Percentiles rank a stretch among this genome's conserved stretches.
Conservation (phyloP, 2,113 vertebrate genomes). For the Dipodomys spectabilis region DNA sequence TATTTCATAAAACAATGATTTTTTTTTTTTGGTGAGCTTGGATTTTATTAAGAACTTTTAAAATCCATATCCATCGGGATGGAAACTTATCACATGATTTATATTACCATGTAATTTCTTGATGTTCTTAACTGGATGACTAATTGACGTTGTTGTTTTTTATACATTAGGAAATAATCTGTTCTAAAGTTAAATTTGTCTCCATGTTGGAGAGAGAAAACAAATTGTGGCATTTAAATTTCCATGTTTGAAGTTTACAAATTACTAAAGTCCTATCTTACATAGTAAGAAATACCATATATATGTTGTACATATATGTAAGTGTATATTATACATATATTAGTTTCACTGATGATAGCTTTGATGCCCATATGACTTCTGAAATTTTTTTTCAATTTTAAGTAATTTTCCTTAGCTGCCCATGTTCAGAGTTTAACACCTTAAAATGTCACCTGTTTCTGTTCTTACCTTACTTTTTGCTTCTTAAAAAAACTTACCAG, state of each 20-base stretch:
- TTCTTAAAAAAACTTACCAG: not conserved
- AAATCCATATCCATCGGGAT: constrained; percentile 6
- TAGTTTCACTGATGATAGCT: not conserved
- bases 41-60: constrained; percentile 42
- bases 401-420: constrained; percentile 31
- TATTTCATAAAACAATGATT: not conserved
- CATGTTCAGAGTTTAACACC: not conserved
- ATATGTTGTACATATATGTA: no score
- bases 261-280: not conserved
- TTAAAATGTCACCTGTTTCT: not conserved
- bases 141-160: not conserved
- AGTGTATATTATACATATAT: no score
- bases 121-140: not conserved
- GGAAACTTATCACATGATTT: not conserved
- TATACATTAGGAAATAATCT: not conserved
- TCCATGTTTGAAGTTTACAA: not conserved
- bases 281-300: not conserved
- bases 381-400: constrained; percentile 11
- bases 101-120: not conserved
- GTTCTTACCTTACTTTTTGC: not conserved
- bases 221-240: not conserved
- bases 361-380: not conserved
- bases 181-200: not conserved
- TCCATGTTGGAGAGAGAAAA: constrained; percentile 42
- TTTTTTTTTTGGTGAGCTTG: constrained; percentile 42